Evolutionary conservation across 2,888 invertebrate genomes (phyloP).

Genomic region (Formica aserva): DNA sequence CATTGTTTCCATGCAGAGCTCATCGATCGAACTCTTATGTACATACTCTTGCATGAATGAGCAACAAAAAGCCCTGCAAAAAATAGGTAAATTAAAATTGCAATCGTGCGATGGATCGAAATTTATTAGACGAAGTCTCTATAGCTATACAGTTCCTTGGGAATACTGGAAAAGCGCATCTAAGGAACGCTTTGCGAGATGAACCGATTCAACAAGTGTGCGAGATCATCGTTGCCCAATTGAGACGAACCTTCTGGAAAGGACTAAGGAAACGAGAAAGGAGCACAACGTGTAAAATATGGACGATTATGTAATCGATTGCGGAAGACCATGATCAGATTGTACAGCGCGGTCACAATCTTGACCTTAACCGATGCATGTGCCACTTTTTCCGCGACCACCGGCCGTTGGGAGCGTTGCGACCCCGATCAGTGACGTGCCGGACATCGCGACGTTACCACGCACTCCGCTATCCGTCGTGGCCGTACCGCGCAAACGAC

Average conservation of each 20-base stretch:
- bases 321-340: not conserved
- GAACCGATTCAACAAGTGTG: slow-evolving; percentile 34
- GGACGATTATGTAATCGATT: slow-evolving; percentile 6
- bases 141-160: not conserved
- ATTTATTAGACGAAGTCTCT: not conserved
- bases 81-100: not conserved
- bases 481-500: slow-evolving; percentile 61
- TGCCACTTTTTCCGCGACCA: slow-evolving; percentile 83
- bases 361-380: slow-evolving; percentile 77
- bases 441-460: slow-evolving; percentile 68
- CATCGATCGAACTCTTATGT: slow-evolving; percentile 32
- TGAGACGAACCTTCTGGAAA: not conserved
- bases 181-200: not conserved
- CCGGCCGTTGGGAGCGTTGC: slow-evolving; percentile 75
- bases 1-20: slow-evolving; percentile 1
- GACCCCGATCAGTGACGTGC: slow-evolving; percentile 74
- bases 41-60: slow-evolving; percentile 10
- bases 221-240: not conserved
- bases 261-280: not conserved
- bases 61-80: not conserved
- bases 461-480: slow-evolving; percentile 55
- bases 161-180: not conserved
- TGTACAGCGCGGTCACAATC: slow-evolving; percentile 38
- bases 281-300: slow-evolving; percentile 16
- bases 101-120: not conserved